Evolutionary conservation across 1,140 invertebrate genomes (phyloP), one percentile per base, ranked within the genome.

Genomic region (Nasonia longicornis): DNA sequence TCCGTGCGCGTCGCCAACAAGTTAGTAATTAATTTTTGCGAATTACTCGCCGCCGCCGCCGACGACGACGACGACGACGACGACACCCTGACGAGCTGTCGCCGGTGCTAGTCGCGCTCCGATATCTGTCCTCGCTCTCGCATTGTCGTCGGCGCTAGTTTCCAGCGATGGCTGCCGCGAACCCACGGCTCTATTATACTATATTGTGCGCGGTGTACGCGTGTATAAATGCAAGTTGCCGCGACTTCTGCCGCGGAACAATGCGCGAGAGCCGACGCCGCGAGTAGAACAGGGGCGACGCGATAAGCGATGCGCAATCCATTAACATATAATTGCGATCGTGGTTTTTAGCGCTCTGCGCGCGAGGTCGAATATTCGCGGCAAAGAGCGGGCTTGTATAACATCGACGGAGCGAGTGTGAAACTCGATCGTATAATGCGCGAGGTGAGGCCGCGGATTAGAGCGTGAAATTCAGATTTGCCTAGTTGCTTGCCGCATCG

Each of bases 21-120:
- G 86, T 88, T 88, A 77, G 84, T 89, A 89, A 90, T 90, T 89
- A 89, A 90, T 90, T 89, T 89, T 90, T 89, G 86, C 86, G 87
- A 90, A 90, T 89, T 89, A 88, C 86, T 86, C 88, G 87, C 16
- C 45, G 45, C n/a, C 38, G 42, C 2, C 88, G 87, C 2, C 71
- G 48, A 26, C 42, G 45, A 14, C 8, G 72, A 48, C 42, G 42
- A 16, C 88, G 87, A 35, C 71, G 48, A 26, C 42, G 45, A 16
- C 8, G 72, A 20, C 26, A 14, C 52, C 86, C 86, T 86, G 87
- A 87, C 86, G 87, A 84, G 86, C 85, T 85, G 86, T 85, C 84
- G 83, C 81, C 83, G 81, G 84, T 85, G 76, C 84, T 86, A 83
- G 83, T 83, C 84, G 85, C 85, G 86, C 85, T 85, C 84, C 87